phyloP scores from a whole-genome alignment of 2,888 invertebrate species.

The Stomorhina lunata region DNA sequence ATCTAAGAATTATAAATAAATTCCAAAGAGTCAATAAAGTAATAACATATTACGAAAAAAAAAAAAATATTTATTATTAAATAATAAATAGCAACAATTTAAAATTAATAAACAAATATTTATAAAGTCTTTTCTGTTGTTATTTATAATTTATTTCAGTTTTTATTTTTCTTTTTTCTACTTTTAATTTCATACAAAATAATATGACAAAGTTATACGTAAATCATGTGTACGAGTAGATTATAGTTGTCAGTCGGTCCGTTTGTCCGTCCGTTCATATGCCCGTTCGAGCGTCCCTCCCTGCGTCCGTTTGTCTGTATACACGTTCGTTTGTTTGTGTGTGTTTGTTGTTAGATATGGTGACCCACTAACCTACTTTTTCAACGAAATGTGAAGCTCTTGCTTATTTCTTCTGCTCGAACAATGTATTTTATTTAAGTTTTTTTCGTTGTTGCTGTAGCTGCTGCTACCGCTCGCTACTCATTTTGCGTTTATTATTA shows the following conservation, averaged over 20 bases:
- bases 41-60: slow-evolving; percentile 34
- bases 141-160: slow-evolving; percentile 26
- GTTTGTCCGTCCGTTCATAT: no score
- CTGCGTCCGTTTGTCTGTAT: no score
- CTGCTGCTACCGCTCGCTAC: slow-evolving; percentile 27
- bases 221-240: neutral
- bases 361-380: slow-evolving; percentile 92
- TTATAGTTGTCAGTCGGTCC: no score
- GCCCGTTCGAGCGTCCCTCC: no score
- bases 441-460: neutral
- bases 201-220: slow-evolving; percentile 8
- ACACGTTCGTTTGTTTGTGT: slow-evolving; percentile 45
- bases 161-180: slow-evolving; percentile 25
- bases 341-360: slow-evolving; percentile 75
- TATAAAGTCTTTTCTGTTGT: neutral
- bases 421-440: slow-evolving; percentile 25
- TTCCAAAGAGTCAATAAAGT: neutral
- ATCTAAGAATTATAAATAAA: slow-evolving; percentile 36
- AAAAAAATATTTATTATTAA: neutral
- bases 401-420: slow-evolving; percentile 40
- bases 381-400: slow-evolving; percentile 77
- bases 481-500: slow-evolving; percentile 70
- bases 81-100: slow-evolving; percentile 25
- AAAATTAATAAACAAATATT: slow-evolving; percentile 14
- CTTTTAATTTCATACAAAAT: slow-evolving; percentile 31